Conservation (phyloP, 2,888 invertebrate species). For the Leptinotarsa haldemani region DNA sequence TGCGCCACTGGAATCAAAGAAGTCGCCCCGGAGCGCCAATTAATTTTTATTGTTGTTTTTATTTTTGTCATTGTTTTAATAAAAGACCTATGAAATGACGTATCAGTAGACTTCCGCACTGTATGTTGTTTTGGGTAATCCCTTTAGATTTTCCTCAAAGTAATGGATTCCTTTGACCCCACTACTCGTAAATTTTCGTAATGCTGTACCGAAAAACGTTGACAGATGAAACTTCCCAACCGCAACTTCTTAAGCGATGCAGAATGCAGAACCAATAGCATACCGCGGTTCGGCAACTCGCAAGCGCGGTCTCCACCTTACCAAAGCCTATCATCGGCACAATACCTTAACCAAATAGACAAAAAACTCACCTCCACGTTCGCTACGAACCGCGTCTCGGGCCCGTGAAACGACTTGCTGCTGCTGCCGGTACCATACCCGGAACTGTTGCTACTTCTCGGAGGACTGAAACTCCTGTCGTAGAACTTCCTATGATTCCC, state of each 20-base stretch:
- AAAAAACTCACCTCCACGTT: constrained; percentile 63
- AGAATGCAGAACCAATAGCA: constrained; percentile 16
- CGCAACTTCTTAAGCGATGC: constrained; percentile 9
- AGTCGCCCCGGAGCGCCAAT: too few relatives aligned
- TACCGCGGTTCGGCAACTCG: background rate
- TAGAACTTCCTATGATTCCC: constrained; percentile 76
- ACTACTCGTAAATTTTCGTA: too few relatives aligned
- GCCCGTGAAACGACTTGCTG: constrained; percentile 63
- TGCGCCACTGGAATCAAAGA: too few relatives aligned
- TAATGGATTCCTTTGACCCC: background rate
- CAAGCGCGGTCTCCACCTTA: background rate
- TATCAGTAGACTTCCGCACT: too few relatives aligned
- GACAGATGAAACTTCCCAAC: constrained; percentile 10
- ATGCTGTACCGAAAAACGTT: background rate
- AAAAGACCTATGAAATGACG: too few relatives aligned
- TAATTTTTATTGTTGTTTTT: too few relatives aligned
- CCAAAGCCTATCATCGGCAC: background rate
- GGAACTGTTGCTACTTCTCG: constrained; percentile 81
- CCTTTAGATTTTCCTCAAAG: too few relatives aligned
- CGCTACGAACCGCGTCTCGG: constrained; percentile 52
- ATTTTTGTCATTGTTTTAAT: too few relatives aligned
- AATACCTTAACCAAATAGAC: too few relatives aligned
- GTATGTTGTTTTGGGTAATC: too few relatives aligned
- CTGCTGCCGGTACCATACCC: constrained; percentile 85
- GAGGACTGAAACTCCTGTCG: constrained; percentile 81